Evolutionary conservation across 2,113 vertebrate species (phyloP), one percentile per base, ranked within the genome.

Genomic region (Ammodytes marinus): DNA sequence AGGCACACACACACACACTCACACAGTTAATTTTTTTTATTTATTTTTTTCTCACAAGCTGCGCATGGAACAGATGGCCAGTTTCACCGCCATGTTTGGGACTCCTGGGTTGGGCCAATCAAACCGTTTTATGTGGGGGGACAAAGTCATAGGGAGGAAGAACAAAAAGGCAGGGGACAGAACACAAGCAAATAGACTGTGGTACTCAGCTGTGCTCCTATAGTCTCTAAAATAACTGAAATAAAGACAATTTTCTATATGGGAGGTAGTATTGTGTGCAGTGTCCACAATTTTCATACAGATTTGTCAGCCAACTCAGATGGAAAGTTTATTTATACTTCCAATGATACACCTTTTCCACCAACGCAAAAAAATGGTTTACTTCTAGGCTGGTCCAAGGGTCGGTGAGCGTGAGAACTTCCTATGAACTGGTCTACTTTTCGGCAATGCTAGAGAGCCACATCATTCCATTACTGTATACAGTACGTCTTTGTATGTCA

Each of bases 31-130:
- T 66, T 74, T 72, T 71, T 75, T 70, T 71, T 65, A 27, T 27
- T 27, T 27, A 27, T 27, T 27, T 81, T 77, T 78, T 75, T 61
- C 76, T 63, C 53, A 69, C 70, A 79, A 19, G 69, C 80, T 65
- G 58, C 61, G 45, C 53, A 66, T 87, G 69, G 68, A 85, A 83
- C 90, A 94, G 89, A 89, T 92, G 90, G 88, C 68, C 42, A 64
- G 87, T 90, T 92, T 93, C 85, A 78, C 73, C 55, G 68, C 64
- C 69, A 43, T 92, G 85, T 90, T 90, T 89, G 83, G 81, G 91
- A 88, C 88, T 88, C 76, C 59, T 42, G 27, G 43, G 65, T 35
- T 66, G 72, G 81, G 89, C 89, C 83, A 91, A 88, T 91, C 69
- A 88, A 89, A 89, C 15, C 8, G 13, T 91, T 90, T 89, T 84